Conservation (phyloP, 2,113 vertebrate genomes). For the Tapirus terrestris region DNA sequence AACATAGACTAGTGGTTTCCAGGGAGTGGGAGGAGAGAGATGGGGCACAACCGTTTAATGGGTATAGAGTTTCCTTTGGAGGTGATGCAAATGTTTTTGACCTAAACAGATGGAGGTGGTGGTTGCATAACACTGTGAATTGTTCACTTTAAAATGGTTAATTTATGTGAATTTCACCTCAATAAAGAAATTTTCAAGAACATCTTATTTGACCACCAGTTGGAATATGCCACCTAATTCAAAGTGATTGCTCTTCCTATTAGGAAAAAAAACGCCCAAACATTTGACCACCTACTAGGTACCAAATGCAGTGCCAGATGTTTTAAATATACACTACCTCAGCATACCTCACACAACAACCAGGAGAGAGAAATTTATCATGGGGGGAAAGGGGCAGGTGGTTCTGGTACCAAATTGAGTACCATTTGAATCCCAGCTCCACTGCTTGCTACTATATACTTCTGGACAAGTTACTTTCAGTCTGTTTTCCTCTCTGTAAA, state of each 20-base stretch:
- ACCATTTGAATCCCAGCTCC: background rate
- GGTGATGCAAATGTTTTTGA: background rate
- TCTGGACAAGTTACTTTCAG: background rate
- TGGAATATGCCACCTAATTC: slow-evolving; percentile 12
- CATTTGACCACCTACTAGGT: background rate
- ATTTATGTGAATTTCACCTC: background rate
- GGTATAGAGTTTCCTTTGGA: background rate
- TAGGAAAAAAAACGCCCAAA: background rate
- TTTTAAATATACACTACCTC: background rate
- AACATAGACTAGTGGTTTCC: background rate
- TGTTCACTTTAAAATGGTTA: background rate
- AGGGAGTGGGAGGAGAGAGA: background rate
- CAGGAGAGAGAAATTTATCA: background rate
- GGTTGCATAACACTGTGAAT: background rate
- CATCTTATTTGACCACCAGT: background rate
- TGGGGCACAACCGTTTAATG: background rate
- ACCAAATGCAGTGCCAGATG: background rate
- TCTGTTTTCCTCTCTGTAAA: background rate
- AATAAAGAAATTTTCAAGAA: background rate
- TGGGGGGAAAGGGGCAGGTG: rapidly evolving
- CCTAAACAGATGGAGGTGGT: background rate
- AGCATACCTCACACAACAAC: slow-evolving; percentile 24
- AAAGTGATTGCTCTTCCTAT: background rate
- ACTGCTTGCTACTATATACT: background rate
- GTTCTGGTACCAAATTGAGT: background rate